Percentiles rank a stretch among this genome's conserved stretches.
phyloP scores from a whole-genome alignment of 2,113 vertebrate species.

The Nematolebias whitei region DNA sequence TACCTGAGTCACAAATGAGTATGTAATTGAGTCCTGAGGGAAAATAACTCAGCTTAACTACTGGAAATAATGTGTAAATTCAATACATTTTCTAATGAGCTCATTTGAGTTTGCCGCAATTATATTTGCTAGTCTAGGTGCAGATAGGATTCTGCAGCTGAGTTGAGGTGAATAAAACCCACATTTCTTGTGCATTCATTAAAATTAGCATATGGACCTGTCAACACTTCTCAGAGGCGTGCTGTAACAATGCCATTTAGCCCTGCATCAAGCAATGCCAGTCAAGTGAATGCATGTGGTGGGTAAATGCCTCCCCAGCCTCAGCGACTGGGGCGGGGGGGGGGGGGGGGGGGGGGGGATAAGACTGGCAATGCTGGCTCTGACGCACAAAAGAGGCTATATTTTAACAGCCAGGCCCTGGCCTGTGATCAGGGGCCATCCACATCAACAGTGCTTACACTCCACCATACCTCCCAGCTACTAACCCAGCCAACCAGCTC shows the following conservation, averaged over 20 bases:
- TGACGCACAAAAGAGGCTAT: constrained; percentile 76
- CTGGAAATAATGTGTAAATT: constrained; percentile 98
- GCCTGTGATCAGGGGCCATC: constrained; percentile 79
- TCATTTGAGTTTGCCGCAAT: constrained; percentile 85
- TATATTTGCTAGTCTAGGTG: constrained; percentile 77
- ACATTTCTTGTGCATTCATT: constrained; percentile 92
- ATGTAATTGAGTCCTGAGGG: constrained; percentile 94
- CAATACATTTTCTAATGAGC: constrained; percentile 95
- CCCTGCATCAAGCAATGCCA: constrained; percentile 94
- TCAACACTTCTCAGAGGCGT: constrained; percentile 95
- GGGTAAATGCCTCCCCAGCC: constrained; percentile 87
- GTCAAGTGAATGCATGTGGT: constrained; percentile 89
- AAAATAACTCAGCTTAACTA: constrained; percentile 97
- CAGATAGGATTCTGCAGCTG: constrained; percentile 91
- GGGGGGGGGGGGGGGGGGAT: too few species aligned
- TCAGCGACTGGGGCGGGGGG: constrained; percentile 81
- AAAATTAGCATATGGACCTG: constrained; percentile 99
- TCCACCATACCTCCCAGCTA: constrained; percentile 75
- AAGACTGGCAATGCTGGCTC: constrained; percentile 81
- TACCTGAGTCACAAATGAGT: constrained; percentile 86
- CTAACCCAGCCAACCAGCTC: constrained; percentile 56
- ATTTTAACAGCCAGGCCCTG: constrained; percentile 78
- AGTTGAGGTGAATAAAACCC: constrained; percentile 84
- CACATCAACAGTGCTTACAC: constrained; percentile 79
- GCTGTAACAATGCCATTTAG: constrained; percentile 99